Evolutionary conservation across 2,113 vertebrate genomes (phyloP).

Genomic region (Raja brachyura): DNA sequence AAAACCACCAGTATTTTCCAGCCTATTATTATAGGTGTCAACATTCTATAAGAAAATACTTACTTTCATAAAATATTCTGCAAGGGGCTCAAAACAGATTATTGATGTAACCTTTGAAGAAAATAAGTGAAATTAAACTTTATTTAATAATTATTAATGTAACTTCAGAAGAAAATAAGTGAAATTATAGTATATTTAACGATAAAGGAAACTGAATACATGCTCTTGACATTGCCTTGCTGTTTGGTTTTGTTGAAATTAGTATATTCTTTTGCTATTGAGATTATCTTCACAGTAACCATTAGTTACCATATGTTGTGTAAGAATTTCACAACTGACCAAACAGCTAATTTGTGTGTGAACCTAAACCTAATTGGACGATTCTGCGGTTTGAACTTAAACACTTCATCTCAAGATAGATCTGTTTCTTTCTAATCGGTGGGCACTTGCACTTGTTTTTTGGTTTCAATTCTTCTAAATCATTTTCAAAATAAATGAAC

Average conservation of each 20-base stretch:
- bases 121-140: slow-evolving; percentile 3
- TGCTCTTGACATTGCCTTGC: background rate
- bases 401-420: background rate
- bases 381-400: slow-evolving; percentile 10
- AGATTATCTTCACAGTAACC: background rate
- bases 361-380: background rate
- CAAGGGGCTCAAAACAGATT: background rate
- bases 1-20: too few relatives aligned
- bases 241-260: background rate
- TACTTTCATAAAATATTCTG: background rate
- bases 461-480: background rate
- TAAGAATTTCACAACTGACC: background rate
- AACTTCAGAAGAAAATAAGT: background rate
- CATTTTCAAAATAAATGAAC: background rate
- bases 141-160: background rate
- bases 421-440: slow-evolving; percentile 1
- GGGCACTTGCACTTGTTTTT: background rate
- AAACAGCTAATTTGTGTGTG: background rate
- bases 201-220: background rate
- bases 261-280: background rate
- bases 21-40: too few relatives aligned
- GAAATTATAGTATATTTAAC: background rate
- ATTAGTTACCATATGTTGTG: background rate
- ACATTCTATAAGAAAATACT: background rate
- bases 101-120: background rate